Base-by-base conservation (phyloP, 2,797 vertebrate genomes). In the Eidolon dupreanum region DNA sequence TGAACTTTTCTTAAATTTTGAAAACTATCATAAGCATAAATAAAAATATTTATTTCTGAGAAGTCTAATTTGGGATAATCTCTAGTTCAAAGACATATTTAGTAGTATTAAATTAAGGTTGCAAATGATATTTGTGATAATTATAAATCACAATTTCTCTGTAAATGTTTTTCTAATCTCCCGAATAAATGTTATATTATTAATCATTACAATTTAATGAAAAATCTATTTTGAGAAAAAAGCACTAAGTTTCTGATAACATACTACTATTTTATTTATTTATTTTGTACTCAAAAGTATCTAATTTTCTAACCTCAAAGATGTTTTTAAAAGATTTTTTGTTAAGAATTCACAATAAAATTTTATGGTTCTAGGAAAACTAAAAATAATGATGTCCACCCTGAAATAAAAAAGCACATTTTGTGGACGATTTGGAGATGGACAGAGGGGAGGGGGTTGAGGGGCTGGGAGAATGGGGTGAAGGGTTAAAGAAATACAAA, bases 351-450 rank as follows among this genome's bases (percentile, higher is more conserved):
- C 15, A 24, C 43, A 86, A 65, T 63, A 93, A 89, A 86, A 93
- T 20, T 8, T 38, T 75, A 92, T 33, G 3, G n/a, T 59, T 94
- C 83, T 65, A 68, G 28, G 2, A 49, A 85, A 41, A 43, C 10
- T 71, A 6, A 61, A 90, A 94, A 78, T 61, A 82, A 65, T 43
- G 8, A 36, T 36, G 7, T 85, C 85, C 63, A 63, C 33, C 8
- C 68, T 81, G 57, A 93, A 94, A 93, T 88, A 57, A 93, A 95
- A 83, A 2, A 88, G 43, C 13, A 84, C 6, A 77, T 77, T 85
- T 94, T 68, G 1, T 75, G 49, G 49, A 49, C 15, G 17, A 49
- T 49, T 49, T 16, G 49, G 49, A 5, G 5, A 49, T 49, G 15
- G 4, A 49, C 49, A 49, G 49, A 16, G 49, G 15, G 49, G 4